Percentiles rank a stretch among this genome's conserved stretches.
These are phyloP conservation scores for Enteromius trimaculatus DNA, from an alignment of 2,797 vertebrate species.

Conservation along the genomic window DNA sequence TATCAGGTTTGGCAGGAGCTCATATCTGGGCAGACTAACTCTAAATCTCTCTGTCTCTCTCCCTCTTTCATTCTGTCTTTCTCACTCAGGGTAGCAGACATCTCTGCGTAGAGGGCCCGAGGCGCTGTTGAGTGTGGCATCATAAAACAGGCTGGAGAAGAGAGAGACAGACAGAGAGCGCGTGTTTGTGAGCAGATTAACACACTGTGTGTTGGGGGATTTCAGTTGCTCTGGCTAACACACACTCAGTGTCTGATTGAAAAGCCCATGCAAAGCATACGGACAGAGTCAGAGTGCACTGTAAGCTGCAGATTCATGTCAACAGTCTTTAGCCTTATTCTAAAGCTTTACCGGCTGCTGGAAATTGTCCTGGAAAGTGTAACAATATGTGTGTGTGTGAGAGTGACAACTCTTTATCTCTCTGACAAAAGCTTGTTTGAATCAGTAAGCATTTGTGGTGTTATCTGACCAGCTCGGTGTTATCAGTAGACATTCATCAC, in stretches of 20 bases:
- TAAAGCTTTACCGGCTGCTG: constrained; percentile 35
- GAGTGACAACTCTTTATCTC: constrained; percentile 22
- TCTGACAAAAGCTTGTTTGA: constrained; percentile 6
- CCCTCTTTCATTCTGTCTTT: constrained; percentile 28
- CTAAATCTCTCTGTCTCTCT: constrained; percentile 29
- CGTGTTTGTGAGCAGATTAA: constrained; percentile 48
- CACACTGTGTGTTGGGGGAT: constrained; percentile 46
- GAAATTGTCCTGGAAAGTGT: constrained; percentile 10
- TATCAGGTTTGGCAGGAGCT: constrained; percentile 41
- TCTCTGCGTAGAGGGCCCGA: constrained; percentile 20
- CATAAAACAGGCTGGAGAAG: constrained; percentile 38
- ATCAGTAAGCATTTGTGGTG: constrained; percentile 22
- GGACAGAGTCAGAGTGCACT: constrained; percentile 35
- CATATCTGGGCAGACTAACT: constrained; percentile 39
- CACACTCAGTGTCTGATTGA: constrained; percentile 30
- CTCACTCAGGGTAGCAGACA: constrained; percentile 38
- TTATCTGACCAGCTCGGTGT: constrained; percentile 36
- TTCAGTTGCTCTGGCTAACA: constrained; percentile 35
- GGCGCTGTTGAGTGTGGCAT: constrained; percentile 41
- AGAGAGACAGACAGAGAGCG: constrained; percentile 15
- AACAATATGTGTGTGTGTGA: neutral
- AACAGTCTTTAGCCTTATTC: constrained; percentile 33
- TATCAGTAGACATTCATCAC: constrained; percentile 40
- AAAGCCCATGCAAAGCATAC: constrained; percentile 34
- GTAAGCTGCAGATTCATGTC: constrained; percentile 47